phyloP scores from a whole-genome alignment of 2,888 invertebrate genomes.

The Heliconius sara region DNA sequence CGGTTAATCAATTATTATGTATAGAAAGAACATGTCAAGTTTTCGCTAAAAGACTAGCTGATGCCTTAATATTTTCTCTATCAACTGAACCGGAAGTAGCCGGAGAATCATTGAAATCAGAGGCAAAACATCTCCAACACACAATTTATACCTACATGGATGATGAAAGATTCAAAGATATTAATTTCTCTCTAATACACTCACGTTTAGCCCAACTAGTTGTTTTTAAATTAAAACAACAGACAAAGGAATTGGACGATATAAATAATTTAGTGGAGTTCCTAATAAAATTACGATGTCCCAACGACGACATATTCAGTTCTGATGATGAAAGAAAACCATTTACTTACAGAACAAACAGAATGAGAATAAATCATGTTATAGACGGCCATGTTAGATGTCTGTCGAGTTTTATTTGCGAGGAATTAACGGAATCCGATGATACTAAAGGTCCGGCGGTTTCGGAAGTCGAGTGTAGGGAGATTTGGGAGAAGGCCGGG shows the following conservation, averaged over 20 bases:
- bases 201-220: conserved; percentile 86
- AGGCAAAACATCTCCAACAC: conserved; percentile 87
- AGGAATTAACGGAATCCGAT: conserved; percentile 70
- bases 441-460: conserved; percentile 74
- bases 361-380: conserved; percentile 63
- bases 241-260: conserved; percentile 72
- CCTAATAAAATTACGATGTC: conserved; percentile 70
- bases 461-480: conserved; percentile 83
- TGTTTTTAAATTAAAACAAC: conserved; percentile 83
- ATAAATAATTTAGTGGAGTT: conserved; percentile 70
- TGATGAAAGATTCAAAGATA: conserved; percentile 85
- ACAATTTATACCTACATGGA: conserved; percentile 88
- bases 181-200: conserved; percentile 87
- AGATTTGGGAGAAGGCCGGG: conserved; percentile 83
- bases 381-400: conserved; percentile 74
- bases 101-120: conserved; percentile 84
- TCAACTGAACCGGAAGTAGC: conserved; percentile 83
- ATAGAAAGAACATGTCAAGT: conserved; percentile 82
- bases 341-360: conserved; percentile 60
- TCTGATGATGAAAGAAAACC: conserved; percentile 82
- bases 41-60: conserved; percentile 88
- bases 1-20: conserved; percentile 72
- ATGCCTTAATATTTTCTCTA: conserved; percentile 84
- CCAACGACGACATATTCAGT: conserved; percentile 82
- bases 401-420: conserved; percentile 74